phyloP scores from a whole-genome alignment of 1,140 invertebrate genomes.

The Magallana gigas region DNA sequence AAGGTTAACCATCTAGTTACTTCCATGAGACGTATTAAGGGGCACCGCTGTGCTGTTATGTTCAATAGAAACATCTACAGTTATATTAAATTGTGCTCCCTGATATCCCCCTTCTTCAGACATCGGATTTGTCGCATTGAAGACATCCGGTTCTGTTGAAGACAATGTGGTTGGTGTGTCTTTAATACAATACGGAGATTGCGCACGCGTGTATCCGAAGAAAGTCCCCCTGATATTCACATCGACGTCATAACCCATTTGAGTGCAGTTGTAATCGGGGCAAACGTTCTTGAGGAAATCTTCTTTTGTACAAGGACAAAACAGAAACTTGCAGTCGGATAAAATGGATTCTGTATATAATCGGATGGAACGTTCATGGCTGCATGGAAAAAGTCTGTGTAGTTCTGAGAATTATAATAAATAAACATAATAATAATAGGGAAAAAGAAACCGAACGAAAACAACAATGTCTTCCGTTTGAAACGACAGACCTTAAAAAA shows the following conservation, averaged over 20 bases:
- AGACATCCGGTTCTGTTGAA: neutral
- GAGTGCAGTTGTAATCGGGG: neutral
- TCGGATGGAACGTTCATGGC: conserved; percentile 8
- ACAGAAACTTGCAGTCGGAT: conserved; percentile 16
- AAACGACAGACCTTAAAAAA: too few relatives aligned
- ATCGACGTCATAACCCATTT: conserved; percentile 7
- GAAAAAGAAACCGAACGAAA: too few relatives aligned
- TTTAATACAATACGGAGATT: neutral
- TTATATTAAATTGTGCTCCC: neutral
- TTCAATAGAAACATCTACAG: neutral
- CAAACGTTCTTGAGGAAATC: neutral
- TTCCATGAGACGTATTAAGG: neutral
- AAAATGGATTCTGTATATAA: neutral
- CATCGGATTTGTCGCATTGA: neutral
- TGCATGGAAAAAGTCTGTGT: neutral
- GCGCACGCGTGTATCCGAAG: neutral
- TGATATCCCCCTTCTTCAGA: neutral
- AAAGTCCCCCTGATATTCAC: neutral
- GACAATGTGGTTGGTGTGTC: neutral
- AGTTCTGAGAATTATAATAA: neutral
- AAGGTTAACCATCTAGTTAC: neutral
- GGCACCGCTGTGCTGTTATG: neutral
- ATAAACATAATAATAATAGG: too few relatives aligned
- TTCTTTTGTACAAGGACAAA: neutral
- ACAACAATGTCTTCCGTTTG: too few relatives aligned